Evolutionary conservation across 1,140 invertebrate species (phyloP).

Genomic region (Penaeus chinensis): DNA sequence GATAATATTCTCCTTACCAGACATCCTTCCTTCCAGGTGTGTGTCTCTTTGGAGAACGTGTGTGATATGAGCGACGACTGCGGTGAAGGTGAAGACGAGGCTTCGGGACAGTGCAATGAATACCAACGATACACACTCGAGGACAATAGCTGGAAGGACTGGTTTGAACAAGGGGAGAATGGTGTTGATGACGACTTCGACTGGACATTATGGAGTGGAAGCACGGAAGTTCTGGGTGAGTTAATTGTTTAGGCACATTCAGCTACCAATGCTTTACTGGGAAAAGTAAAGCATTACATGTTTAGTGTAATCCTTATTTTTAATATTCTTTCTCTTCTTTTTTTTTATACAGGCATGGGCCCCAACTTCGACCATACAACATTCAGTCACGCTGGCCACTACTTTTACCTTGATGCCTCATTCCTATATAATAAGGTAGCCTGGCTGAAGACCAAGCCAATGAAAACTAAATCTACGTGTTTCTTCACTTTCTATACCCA

Average conservation of each 20-base stretch:
- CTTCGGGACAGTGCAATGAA: neutral
- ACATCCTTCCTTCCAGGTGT: slow-evolving; percentile 29
- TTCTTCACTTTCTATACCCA: slow-evolving; percentile 45
- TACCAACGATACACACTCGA: slow-evolving; percentile 39
- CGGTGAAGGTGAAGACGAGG: slow-evolving; percentile 43
- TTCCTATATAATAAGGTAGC: neutral
- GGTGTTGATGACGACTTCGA: slow-evolving; percentile 46
- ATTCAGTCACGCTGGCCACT: slow-evolving; percentile 31
- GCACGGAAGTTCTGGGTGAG: slow-evolving; percentile 14
- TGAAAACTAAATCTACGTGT: slow-evolving; percentile 23
- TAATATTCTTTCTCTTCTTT: too few species aligned
- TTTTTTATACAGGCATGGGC: slow-evolving; percentile 20
- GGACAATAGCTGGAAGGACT: slow-evolving; percentile 10
- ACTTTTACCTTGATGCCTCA: slow-evolving; percentile 36
- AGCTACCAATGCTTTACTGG: neutral
- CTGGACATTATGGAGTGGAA: slow-evolving; percentile 44
- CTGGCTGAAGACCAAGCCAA: slow-evolving; percentile 31
- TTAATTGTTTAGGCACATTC: neutral
- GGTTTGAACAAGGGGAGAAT: slow-evolving; percentile 44
- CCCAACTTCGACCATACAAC: slow-evolving; percentile 56
- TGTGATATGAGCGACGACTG: slow-evolving; percentile 54
- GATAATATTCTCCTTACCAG: neutral
- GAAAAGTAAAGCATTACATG: too few species aligned
- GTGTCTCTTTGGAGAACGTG: slow-evolving; percentile 23
- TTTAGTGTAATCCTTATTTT: too few species aligned